Evolutionary conservation across 1,140 invertebrate species (phyloP), one percentile per base, ranked within the genome.

Genomic region (Neuroterus valhalla): DNA sequence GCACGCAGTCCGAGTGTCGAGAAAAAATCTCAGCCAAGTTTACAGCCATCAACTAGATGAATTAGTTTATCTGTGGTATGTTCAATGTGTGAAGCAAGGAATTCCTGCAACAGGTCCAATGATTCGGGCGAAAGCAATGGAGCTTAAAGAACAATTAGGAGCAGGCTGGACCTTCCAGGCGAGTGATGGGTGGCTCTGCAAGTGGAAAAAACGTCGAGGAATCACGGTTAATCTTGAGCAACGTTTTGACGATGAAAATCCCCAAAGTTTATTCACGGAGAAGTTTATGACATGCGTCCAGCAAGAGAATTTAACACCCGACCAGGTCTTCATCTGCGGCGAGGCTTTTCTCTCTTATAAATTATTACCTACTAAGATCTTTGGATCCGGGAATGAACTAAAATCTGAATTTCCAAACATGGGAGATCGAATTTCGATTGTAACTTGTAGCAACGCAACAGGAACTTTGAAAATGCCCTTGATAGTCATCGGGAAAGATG

Each of bases 81-180:
- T 55, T 12, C 11, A 55, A 31, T 55, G 52, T 55, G 52, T 55
- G 21, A 55, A 55, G 15, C 52, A 55, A 31, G 21, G 52, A 12
- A 55, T 55, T 26, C 8, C 21, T 12, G 21, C 12, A 26, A 55
- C 52, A 12, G 21, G 21, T 55, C 21, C 52, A 6, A 55, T 26
- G 52, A 55, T 55, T 55, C 52, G 52, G 14, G 21, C 14, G 1
- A 55, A 55, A 26, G 52, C 52, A 55, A 55, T 55, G 52, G 52
- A 55, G 26, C 21, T 55, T 3, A 55, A 55, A 14, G 52, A 55
- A 31, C 52, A 55, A 55, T 26, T 55, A 26, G 10, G 52, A 55
- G 52, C 52, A 55, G 21, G 21, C 15, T 55, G 52, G 52, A 10
- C 21, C 2, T 55, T 55, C 26, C 52, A 55, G 15, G 52, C 52